Evolutionary conservation across 1,140 invertebrate genomes (phyloP), one percentile per base, ranked within the genome.

Genomic region (Linepithema humile): DNA sequence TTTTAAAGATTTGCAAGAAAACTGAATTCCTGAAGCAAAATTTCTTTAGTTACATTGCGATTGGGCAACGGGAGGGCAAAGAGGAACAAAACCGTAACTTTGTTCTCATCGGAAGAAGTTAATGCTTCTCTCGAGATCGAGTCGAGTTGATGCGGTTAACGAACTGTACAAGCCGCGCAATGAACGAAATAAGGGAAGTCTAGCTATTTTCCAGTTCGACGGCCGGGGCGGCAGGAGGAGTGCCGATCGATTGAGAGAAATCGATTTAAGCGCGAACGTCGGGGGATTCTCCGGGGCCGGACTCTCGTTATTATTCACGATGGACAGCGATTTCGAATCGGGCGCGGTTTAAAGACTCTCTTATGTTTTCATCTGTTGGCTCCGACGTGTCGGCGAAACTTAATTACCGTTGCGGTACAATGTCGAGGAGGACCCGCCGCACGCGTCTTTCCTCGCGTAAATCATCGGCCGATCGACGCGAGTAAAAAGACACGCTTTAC

Each of bases 321-420:
- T 20, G 20, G 38, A 82, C 70, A 67, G 78, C 74, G 72, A 85
- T 82, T 62, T 69, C 45, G 67, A 88, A 74, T 85, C 74, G 62
- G 32, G 69, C n/a, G 69, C 80, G 74, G 62, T 88, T 88, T 82
- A 88, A 88, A 20, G 83, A 88, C 86, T 88, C 78, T 65, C 35
- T 78, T 48, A 53, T 23, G 40, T 38, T 53, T 70, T 69, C 75
- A 85, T 87, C 69, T 53, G 83, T 82, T 87, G 57, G 50, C 43
- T 35, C 26, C 69, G 45, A 84, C 60, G 78, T 84, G 62, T 73
- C 43, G 43, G 50, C 43, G 65, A 55, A 85, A 78, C 77, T 85
- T 88, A 88, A 89, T 88, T 89, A 89, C 43, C 84, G 59, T n/a
- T n/a, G n/a, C n/a, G n/a, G n/a, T n/a, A 4, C 45, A 83, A 85